Percentiles rank a stretch among this genome's conserved stretches.
Conservation (phyloP, 2,888 invertebrate genomes). For the Dasysyrphus tricinctus region DNA sequence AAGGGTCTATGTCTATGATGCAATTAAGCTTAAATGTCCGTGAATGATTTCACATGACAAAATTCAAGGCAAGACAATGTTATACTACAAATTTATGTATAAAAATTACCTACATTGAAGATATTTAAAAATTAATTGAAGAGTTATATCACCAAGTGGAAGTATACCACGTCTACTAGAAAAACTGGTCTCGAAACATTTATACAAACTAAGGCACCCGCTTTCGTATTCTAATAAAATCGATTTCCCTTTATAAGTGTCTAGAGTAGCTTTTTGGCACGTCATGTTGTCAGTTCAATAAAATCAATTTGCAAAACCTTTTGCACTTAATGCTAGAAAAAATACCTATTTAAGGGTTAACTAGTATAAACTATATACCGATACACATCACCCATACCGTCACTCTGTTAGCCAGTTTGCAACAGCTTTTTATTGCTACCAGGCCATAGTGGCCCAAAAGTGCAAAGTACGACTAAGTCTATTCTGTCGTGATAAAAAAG, state of each 20-base stretch:
- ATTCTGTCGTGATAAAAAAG: not conserved
- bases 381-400: too few relatives aligned
- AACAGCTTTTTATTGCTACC: not conserved
- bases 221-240: constrained; percentile 7
- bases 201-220: not conserved
- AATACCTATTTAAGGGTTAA: constrained; percentile 11
- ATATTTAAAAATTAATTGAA: constrained; percentile 10
- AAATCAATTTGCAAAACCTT: constrained; percentile 21
- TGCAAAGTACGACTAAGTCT: constrained; percentile 43
- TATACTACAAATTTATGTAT: not conserved
- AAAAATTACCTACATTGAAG: not conserved
- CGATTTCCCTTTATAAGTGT: constrained; percentile 3
- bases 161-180: too few relatives aligned
- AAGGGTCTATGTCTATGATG: not conserved
- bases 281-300: constrained; percentile 8
- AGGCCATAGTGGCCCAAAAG: constrained; percentile 6
- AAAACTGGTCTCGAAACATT: not conserved
- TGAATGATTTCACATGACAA: too few relatives aligned
- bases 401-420: not conserved
- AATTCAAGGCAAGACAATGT: not conserved
- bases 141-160: not conserved
- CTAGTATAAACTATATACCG: too few relatives aligned
- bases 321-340: not conserved
- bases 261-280: constrained; percentile 1
- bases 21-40: not conserved